phyloP scores from a whole-genome alignment of 64 coral and sea anemone genomes.

The Actinia equina region DNA sequence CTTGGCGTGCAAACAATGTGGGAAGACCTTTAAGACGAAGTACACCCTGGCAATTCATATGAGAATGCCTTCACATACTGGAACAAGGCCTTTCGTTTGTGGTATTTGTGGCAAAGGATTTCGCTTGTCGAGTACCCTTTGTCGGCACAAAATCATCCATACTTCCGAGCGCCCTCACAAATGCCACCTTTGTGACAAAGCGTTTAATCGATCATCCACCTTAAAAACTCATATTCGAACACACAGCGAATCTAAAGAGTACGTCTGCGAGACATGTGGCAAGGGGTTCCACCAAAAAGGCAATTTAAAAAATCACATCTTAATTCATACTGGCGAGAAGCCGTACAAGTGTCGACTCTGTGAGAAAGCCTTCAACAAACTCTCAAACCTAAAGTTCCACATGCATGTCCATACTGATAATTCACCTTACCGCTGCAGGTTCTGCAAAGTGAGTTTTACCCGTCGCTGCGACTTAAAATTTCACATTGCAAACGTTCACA shows the following conservation, averaged over 20 bases:
- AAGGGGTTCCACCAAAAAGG: slow-evolving; percentile 70
- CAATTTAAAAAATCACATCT: slow-evolving; percentile 59
- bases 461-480: slow-evolving; percentile 55
- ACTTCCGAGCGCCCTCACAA: slow-evolving; percentile 56
- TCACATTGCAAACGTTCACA: slow-evolving; percentile 38
- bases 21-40: slow-evolving; percentile 68
- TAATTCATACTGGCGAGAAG: slow-evolving; percentile 66
- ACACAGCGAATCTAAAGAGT: slow-evolving; percentile 49
- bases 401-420: slow-evolving; percentile 73
- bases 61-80: slow-evolving; percentile 61
- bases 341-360: slow-evolving; percentile 56
- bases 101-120: slow-evolving; percentile 57
- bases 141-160: slow-evolving; percentile 67
- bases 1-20: slow-evolving; percentile 50
- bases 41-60: slow-evolving; percentile 63
- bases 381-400: slow-evolving; percentile 65
- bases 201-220: slow-evolving; percentile 65
- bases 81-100: slow-evolving; percentile 48
- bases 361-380: slow-evolving; percentile 69
- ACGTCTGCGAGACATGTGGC: slow-evolving; percentile 45
- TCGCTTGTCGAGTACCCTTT: slow-evolving; percentile 52
- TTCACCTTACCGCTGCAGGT: slow-evolving; percentile 50
- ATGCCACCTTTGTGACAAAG: slow-evolving; percentile 55
- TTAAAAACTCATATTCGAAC: slow-evolving; percentile 58
- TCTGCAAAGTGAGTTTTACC: slow-evolving; percentile 56